Conservation (phyloP, 2,888 invertebrate genomes). For the Coecobrya sp. region DNA sequence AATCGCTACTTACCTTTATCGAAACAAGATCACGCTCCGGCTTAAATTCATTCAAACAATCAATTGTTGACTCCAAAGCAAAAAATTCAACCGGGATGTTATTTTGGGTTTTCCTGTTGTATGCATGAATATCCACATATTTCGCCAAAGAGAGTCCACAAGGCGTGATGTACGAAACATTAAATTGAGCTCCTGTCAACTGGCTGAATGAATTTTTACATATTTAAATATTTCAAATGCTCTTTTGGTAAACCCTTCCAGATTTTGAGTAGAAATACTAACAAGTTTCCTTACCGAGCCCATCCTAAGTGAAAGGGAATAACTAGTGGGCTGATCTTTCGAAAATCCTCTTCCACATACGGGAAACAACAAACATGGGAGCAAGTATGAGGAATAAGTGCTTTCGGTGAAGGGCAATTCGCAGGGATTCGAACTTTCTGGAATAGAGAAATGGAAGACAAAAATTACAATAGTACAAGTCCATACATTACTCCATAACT, state of each 20-base stretch:
- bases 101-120: slow-evolving; percentile 90
- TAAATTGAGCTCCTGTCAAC: background rate
- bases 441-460: background rate
- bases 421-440: slow-evolving; percentile 49
- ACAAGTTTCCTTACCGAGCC: slow-evolving; percentile 65
- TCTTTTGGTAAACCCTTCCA: no score
- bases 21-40: background rate
- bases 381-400: slow-evolving; percentile 86
- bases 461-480: background rate
- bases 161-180: slow-evolving; percentile 90
- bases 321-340: slow-evolving; percentile 73
- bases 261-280: no score
- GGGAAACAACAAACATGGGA: slow-evolving; percentile 87
- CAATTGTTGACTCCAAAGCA: slow-evolving; percentile 93
- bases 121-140: slow-evolving; percentile 93
- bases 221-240: no score
- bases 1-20: slow-evolving; percentile 32
- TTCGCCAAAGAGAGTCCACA: slow-evolving; percentile 94
- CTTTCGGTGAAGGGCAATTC: background rate
- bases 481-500: background rate
- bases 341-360: slow-evolving; percentile 87
- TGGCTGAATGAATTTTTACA: background rate
- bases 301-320: slow-evolving; percentile 81
- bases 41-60: slow-evolving; percentile 94
- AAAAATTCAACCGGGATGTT: slow-evolving; percentile 96